Percentiles rank a stretch among this genome's conserved stretches.
Conservation (phyloP, 2,113 vertebrate genomes). For the Eonycteris spelaea region DNA sequence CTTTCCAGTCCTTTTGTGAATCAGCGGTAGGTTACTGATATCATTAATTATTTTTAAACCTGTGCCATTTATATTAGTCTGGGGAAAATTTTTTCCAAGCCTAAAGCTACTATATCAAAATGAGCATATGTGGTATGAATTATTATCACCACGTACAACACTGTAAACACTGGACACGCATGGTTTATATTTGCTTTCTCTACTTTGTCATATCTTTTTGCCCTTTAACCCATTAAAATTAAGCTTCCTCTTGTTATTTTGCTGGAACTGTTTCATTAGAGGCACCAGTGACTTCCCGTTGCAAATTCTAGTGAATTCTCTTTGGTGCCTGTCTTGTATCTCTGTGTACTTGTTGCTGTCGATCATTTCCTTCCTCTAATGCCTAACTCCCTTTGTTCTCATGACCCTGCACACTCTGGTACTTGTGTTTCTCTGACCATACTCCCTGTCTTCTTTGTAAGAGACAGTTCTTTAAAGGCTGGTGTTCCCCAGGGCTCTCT, state of each 20-base stretch:
- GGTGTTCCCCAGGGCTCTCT: neutral
- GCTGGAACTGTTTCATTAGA: neutral
- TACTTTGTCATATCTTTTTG: neutral
- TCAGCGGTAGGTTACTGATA: conserved; percentile 91
- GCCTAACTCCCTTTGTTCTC: neutral
- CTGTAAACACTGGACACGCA: neutral
- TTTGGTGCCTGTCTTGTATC: neutral
- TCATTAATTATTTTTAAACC: neutral
- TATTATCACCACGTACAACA: neutral
- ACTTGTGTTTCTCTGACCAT: neutral
- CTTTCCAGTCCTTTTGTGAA: conserved; percentile 99
- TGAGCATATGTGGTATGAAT: neutral
- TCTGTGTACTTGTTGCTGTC: neutral
- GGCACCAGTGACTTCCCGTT: neutral
- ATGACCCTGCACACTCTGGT: accelerated
- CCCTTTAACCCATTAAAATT: neutral
- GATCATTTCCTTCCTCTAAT: neutral
- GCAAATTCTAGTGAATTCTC: neutral
- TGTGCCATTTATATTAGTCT: neutral
- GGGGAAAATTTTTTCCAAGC: neutral
- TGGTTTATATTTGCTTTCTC: neutral
- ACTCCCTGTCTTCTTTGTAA: neutral
- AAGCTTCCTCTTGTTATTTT: neutral
- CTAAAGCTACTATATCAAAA: neutral
- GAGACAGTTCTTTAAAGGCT: neutral